These are phyloP conservation scores for Apeltes quadracus DNA, from an alignment of 2,113 vertebrate species.

Conservation along the genomic window DNA sequence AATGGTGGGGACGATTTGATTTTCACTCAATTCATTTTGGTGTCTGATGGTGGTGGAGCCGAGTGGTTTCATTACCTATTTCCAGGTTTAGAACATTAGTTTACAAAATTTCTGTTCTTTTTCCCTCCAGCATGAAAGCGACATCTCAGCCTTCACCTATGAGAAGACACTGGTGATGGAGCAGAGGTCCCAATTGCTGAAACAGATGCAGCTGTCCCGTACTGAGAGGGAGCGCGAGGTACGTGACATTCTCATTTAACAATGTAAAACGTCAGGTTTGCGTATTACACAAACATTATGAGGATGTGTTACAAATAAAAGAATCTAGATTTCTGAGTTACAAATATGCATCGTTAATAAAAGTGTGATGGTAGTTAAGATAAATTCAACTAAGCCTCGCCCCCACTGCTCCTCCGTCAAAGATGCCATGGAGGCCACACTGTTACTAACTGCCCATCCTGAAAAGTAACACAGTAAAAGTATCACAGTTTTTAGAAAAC, in stretches of 20 bases:
- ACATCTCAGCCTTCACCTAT: constrained; percentile 97
- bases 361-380: background rate
- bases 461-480: too few relatives aligned
- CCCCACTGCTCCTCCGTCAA: too few relatives aligned
- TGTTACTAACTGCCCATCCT: background rate
- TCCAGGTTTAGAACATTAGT: background rate
- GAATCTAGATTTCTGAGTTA: background rate
- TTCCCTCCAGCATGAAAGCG: constrained; percentile 86
- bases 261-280: background rate
- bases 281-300: background rate
- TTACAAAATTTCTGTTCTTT: background rate
- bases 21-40: background rate
- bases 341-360: background rate
- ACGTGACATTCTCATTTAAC: background rate
- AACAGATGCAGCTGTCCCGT: constrained; percentile 96
- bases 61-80: background rate
- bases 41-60: background rate
- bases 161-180: constrained; percentile 98
- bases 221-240: constrained; percentile 93
- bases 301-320: background rate
- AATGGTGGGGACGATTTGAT: constrained; percentile 84
- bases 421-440: too few relatives aligned
- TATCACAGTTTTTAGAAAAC: background rate
- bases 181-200: constrained; percentile 95
- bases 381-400: background rate